A percentile compares a stretch with the other conserved stretches of the same genome.
phyloP scores from a whole-genome alignment of 2,113 vertebrate genomes.

The Sisor rabdophorus region DNA sequence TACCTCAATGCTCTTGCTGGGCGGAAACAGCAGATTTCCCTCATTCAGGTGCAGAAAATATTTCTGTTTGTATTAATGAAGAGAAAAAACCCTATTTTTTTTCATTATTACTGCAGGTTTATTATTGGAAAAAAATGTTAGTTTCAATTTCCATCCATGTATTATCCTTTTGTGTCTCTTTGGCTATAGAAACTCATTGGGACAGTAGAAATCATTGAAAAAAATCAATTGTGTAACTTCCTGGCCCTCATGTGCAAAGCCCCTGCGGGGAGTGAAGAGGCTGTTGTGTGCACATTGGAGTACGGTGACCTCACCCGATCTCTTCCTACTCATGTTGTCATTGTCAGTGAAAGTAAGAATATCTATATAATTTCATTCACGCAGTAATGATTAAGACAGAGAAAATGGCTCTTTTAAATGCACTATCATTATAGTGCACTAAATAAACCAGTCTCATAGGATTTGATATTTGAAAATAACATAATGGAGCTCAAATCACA shows the following conservation, averaged over 20 bases:
- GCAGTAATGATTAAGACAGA: neutral
- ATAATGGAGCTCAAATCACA: neutral
- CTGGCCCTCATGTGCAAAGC: constrained; percentile 61
- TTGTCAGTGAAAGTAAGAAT: constrained; percentile 62
- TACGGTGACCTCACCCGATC: constrained; percentile 60
- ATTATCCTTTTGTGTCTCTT: neutral
- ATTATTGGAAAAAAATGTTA: neutral
- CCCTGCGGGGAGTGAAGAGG: constrained; percentile 9
- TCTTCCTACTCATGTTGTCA: constrained; percentile 63
- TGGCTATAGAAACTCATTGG: constrained; percentile 58
- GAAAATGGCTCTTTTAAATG: neutral
- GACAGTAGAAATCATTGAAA: constrained; percentile 68
- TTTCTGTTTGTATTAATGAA: neutral
- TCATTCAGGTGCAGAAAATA: constrained; percentile 61
- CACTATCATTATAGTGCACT: neutral
- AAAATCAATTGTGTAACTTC: constrained; percentile 63
- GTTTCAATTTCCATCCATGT: neutral
- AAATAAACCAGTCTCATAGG: neutral
- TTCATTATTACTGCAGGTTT: no score
- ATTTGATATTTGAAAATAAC: neutral
- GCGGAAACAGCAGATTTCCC: constrained; percentile 66
- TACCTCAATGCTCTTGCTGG: constrained; percentile 66
- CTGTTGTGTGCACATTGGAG: constrained; percentile 61
- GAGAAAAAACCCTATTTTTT: no score
- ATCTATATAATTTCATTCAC: neutral